Conservation (phyloP, 92 coral and sea anemone species). For the Zoanthus sociatus region DNA sequence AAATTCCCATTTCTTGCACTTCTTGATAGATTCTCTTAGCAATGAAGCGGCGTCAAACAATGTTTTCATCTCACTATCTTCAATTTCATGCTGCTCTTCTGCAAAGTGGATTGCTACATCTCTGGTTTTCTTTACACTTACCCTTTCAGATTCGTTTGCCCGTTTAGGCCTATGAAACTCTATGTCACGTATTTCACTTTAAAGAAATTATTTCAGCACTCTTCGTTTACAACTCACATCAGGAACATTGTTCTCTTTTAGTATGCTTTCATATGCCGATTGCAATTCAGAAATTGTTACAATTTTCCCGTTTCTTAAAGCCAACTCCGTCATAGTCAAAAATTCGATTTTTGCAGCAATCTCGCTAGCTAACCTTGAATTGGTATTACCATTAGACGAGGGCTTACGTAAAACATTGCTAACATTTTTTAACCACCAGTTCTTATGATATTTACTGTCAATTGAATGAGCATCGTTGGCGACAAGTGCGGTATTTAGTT, state of each 20-base stretch:
- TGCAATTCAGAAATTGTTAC: constrained; percentile 38
- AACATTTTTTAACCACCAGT: no score
- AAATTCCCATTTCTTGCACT: constrained; percentile 69
- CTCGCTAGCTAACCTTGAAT: background rate
- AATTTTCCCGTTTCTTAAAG: constrained; percentile 23
- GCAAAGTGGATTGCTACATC: constrained; percentile 40
- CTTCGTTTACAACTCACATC: constrained; percentile 48
- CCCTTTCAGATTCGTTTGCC: constrained; percentile 70
- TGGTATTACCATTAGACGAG: background rate
- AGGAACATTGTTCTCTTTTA: constrained; percentile 62
- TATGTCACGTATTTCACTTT: constrained; percentile 62
- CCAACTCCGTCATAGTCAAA: constrained; percentile 31
- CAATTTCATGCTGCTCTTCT: constrained; percentile 37
- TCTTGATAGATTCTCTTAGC: constrained; percentile 67
- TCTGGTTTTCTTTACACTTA: constrained; percentile 70
- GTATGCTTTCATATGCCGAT: constrained; percentile 54
- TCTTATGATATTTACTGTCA: no score
- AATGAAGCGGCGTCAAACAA: constrained; percentile 72
- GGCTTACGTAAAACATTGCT: background rate
- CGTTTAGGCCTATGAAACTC: constrained; percentile 62
- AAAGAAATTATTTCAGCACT: constrained; percentile 62
- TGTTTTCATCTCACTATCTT: constrained; percentile 59
- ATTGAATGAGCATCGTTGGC: background rate
- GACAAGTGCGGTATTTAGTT: no score
- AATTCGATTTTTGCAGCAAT: constrained; percentile 48